These are phyloP conservation scores for Sylvia atricapilla DNA, from an alignment of 2,113 vertebrate genomes.

Conservation along the genomic window DNA sequence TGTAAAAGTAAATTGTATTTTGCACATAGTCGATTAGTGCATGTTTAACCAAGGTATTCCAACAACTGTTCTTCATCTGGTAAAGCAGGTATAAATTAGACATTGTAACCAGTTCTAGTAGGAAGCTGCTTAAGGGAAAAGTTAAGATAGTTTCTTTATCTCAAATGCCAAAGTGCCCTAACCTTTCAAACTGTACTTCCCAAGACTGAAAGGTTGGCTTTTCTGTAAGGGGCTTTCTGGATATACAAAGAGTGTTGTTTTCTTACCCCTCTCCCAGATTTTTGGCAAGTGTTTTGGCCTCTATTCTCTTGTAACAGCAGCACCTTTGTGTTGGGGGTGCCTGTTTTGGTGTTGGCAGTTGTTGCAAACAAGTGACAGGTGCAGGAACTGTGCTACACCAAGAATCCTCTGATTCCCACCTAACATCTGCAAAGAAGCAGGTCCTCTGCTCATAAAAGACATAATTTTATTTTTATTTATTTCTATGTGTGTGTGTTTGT, in stretches of 20 bases:
- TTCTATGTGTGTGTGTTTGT: rapidly evolving
- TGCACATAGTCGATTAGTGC: background rate
- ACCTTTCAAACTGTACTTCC: background rate
- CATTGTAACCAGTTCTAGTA: background rate
- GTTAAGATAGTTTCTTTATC: background rate
- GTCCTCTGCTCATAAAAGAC: background rate
- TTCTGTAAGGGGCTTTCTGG: background rate
- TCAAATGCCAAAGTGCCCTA: background rate
- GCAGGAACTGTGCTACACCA: background rate
- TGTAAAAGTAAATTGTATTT: background rate
- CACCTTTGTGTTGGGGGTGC: background rate
- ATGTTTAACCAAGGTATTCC: background rate
- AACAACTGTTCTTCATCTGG: background rate
- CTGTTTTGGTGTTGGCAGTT: rapidly evolving
- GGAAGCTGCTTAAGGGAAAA: background rate
- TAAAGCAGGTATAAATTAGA: background rate
- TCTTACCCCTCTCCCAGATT: background rate
- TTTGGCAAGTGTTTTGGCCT: background rate
- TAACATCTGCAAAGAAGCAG: background rate
- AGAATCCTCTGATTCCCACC: background rate
- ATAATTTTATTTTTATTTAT: background rate
- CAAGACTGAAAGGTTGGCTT: background rate
- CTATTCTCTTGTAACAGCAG: background rate
- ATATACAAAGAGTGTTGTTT: background rate
- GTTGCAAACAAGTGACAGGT: background rate